Evolutionary conservation across 2,113 vertebrate genomes (phyloP), one percentile per base, ranked within the genome.

Genomic region (Xenopus borealis): DNA sequence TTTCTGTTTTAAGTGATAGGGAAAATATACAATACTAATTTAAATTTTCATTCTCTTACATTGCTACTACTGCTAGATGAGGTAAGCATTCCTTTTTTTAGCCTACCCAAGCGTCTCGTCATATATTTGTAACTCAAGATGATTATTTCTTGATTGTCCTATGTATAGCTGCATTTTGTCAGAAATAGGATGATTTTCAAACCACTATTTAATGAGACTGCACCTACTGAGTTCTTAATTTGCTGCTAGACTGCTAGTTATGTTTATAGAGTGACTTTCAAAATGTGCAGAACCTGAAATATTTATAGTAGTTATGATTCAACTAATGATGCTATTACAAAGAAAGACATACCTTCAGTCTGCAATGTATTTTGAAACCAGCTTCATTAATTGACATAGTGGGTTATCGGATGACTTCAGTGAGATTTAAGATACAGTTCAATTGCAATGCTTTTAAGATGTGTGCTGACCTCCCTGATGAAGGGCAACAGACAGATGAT

Each of bases 401-500:
- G 27, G 58, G 66, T 75, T 45, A 75, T 10, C 4, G 66, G 46
- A 40, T 69, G 66, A 62, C 45, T 62, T 75, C 33, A 61, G 65
- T 68, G 52, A 75, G 73, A 75, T 69, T 53, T 69, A 62, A 69
- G 57, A 69, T 69, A 69, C 27, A 14, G n/a, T 75, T 75, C 55
- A 62, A 53, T 69, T 69, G 66, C 73, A 69, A 53, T 69, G 66
- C 73, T 75, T 75, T 69, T 62, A 75, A 65, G 61, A 75, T 52
- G 73, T 20, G 45, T 52, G 73, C 61, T 69, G 73, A 75, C 73
- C 73, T 75, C 66, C 46, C 66, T 69, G 65, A 75, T 75, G 66
- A 75, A 75, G 66, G 73, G 73, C 73, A 69, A 17, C 57, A 75
- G 66, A 75, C 73, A 75, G 73, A 68, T 75, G 72, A 75, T 75